Percentiles rank a stretch among this genome's conserved stretches.
phyloP scores from a whole-genome alignment of 37 sponge, comb jelly and placozoan species.

The Petrosia ficiformis region DNA sequence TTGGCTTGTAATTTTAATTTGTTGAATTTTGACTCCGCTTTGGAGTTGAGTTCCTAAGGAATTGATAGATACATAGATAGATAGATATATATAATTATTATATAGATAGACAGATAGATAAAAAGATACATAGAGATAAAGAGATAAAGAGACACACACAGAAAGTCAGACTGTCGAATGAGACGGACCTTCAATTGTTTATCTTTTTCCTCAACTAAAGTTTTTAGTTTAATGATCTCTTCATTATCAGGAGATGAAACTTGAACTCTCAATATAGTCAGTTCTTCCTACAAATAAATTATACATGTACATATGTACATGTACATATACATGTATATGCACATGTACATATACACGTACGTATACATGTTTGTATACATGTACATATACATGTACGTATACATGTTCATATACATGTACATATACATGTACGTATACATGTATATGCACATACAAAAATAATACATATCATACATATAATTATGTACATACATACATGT shows the following conservation, averaged over 20 bases:
- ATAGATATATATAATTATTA: too few relatives aligned
- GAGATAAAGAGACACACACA: too few relatives aligned
- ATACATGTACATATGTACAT: constrained; percentile 14
- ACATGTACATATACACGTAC: neutral
- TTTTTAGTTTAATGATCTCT: constrained; percentile 34
- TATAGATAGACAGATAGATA: too few relatives aligned
- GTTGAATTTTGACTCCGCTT: constrained; percentile 69
- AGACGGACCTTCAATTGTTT: constrained; percentile 22
- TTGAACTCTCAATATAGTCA: constrained; percentile 24
- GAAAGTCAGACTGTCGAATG: too few relatives aligned
- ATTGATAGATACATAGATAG: neutral
- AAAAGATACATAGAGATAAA: too few relatives aligned
- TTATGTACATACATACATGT: too few relatives aligned
- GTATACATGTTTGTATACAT: too few relatives aligned
- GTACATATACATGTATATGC: constrained; percentile 1
- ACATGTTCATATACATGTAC: too few relatives aligned
- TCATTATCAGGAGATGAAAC: constrained; percentile 5
- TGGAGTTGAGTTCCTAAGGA: constrained; percentile 44
- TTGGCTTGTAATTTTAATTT: constrained; percentile 62
- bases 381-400: too few relatives aligned
- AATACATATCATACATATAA: neutral
- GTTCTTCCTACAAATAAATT: constrained; percentile 6
- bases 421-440: too few relatives aligned
- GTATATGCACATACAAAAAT: too few relatives aligned
- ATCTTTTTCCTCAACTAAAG: constrained; percentile 40